phyloP scores from a whole-genome alignment of 2,113 vertebrate species.

The Globicephala melas region DNA sequence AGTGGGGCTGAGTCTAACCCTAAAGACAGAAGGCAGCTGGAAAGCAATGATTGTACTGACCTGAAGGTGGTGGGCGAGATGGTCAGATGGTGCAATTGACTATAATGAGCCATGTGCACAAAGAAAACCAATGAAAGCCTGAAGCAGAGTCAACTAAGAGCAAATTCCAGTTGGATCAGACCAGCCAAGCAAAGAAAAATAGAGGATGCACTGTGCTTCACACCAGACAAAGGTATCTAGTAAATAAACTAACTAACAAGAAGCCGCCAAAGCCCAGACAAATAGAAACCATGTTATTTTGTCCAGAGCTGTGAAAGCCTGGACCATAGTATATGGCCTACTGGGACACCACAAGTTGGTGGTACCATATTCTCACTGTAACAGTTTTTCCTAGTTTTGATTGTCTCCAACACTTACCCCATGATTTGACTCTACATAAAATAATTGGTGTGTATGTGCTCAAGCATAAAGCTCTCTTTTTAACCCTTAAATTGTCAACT shows the following conservation, averaged over 20 bases:
- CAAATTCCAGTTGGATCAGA: background rate
- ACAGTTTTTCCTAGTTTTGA: background rate
- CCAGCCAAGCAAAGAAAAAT: background rate
- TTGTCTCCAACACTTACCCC: background rate
- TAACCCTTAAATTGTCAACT: background rate
- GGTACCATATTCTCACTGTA: rapidly evolving
- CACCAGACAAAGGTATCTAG: rapidly evolving
- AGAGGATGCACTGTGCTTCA: rapidly evolving
- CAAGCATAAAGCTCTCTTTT: rapidly evolving
- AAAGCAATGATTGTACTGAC: rapidly evolving
- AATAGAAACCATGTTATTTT: rapidly evolving
- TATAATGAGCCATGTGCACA: rapidly evolving
- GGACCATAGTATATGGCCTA: rapidly evolving
- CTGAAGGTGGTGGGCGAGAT: rapidly evolving
- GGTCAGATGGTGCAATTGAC: rapidly evolving
- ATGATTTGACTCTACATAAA: rapidly evolving
- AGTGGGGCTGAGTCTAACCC: rapidly evolving
- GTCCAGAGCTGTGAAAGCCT: background rate
- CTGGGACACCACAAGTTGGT: rapidly evolving
- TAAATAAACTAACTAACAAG: background rate
- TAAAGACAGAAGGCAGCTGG: background rate
- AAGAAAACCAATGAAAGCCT: background rate
- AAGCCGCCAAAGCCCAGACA: background rate
- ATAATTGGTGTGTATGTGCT: background rate
- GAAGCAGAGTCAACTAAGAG: rapidly evolving